phyloP scores from a whole-genome alignment of 2,888 invertebrate genomes.

The Drosophila eohydei region DNA sequence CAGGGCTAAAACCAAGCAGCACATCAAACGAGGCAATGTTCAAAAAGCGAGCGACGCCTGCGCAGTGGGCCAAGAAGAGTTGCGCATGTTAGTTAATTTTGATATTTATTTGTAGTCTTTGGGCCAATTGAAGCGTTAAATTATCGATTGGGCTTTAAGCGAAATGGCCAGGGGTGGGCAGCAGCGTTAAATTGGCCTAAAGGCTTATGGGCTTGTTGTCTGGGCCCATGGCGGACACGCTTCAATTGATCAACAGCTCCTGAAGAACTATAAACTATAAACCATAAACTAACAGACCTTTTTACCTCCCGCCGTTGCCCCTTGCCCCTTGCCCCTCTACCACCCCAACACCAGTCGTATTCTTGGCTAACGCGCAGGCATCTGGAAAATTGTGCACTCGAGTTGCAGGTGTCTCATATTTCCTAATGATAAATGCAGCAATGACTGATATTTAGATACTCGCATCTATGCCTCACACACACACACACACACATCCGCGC shows the following conservation, averaged over 20 bases:
- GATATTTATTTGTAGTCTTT: slow-evolving; percentile 20
- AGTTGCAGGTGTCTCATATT: slow-evolving; percentile 73
- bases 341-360: background rate
- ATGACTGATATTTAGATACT: slow-evolving; percentile 46
- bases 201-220: slow-evolving; percentile 46
- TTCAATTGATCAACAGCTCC: slow-evolving; percentile 65
- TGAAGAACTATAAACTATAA: slow-evolving; percentile 40
- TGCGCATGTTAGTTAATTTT: slow-evolving; percentile 36
- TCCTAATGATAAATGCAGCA: slow-evolving; percentile 45
- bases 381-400: slow-evolving; percentile 75
- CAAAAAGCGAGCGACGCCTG: slow-evolving; percentile 31
- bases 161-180: slow-evolving; percentile 55
- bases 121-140: slow-evolving; percentile 79
- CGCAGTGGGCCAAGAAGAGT: slow-evolving; percentile 51
- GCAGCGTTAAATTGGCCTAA: slow-evolving; percentile 76
- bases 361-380: slow-evolving; percentile 51
- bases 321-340: background rate
- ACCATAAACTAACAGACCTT: slow-evolving; percentile 10
- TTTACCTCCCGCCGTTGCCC: background rate
- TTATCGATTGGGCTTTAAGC: slow-evolving; percentile 76
- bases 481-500: background rate
- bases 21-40: background rate
- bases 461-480: slow-evolving; percentile 13
- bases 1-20: slow-evolving; percentile 50
- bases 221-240: slow-evolving; percentile 65